Evolutionary conservation across 2,797 vertebrate species (phyloP), one percentile per base, ranked within the genome.

Genomic region (Clarias fuscus): DNA sequence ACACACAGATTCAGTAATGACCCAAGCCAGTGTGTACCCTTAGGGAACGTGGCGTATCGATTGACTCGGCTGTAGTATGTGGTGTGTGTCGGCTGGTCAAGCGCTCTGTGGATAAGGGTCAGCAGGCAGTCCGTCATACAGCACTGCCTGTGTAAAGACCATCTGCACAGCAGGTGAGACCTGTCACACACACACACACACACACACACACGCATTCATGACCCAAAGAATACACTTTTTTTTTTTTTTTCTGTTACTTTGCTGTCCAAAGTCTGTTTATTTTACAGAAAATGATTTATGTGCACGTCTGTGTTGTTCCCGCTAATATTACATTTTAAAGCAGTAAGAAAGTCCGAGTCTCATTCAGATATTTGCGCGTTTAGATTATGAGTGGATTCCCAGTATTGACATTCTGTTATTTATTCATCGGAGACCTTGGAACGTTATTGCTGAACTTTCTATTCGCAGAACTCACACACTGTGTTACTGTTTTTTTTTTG

Each of bases 1-100:
- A 75, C 53, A 83, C 82, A 73, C 82, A 81, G 59, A 82, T 27
- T 76, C 82, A 92, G 82, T 89, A 90, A 91, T 86, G 90, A 91
- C 86, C 82, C 87, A 86, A 37, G 40, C 84, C 80, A 24, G 62
- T 62, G 53, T 0, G 83, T 88, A 88, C 83, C 91, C 93, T 90
- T 56, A 90, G 93, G 93, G 92, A 65, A 1, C 87, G 59, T 5
- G 0, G 82, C n/a, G 86, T 94, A 95, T 95, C 91, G 95, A 95
- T 95, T 48, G 92, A 92, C 93, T 92, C 89, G 89, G 91, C 89
- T 93, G 92, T 93, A 92, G 91, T 91, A 92, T 88, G 90, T 92
- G 89, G 83, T 83, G 89, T 86, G 87, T 83, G 86, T 72, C 86
- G 71, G 61, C n/a, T 91, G 93, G 93, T 93, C 93, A 92, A 94